Conservation (phyloP, 2,888 invertebrate species). For the Tenodera sinensis region DNA sequence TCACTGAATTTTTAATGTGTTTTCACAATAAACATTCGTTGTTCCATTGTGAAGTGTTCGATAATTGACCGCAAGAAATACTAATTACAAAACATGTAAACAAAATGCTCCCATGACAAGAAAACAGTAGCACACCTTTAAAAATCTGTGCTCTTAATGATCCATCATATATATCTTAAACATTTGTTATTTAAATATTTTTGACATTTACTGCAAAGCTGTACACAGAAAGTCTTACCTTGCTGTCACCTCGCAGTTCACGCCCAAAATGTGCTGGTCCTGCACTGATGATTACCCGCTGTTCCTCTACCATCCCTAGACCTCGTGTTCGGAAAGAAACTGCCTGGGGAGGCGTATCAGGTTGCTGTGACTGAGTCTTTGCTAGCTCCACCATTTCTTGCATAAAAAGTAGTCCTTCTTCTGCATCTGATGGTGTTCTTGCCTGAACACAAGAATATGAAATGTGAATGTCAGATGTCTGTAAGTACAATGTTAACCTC, state of each 20-base stretch:
- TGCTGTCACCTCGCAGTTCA: constrained; percentile 55
- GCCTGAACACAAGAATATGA: constrained; percentile 58
- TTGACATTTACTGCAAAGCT: too few species aligned
- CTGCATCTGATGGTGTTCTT: constrained; percentile 77
- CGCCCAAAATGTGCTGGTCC: constrained; percentile 91
- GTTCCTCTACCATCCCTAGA: constrained; percentile 25
- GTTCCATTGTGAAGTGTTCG: too few species aligned
- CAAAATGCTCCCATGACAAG: too few species aligned
- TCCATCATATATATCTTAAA: too few species aligned
- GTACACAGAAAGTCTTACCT: not conserved
- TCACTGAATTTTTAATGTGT: too few species aligned
- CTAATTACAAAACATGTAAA: too few species aligned
- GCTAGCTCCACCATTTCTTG: constrained; percentile 93
- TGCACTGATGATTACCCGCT: constrained; percentile 56
- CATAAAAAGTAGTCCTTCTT: constrained; percentile 92
- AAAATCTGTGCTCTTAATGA: too few species aligned
- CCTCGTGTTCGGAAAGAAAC: constrained; percentile 47
- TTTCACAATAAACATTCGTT: too few species aligned
- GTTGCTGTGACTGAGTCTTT: constrained; percentile 59
- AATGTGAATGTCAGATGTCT: not conserved
- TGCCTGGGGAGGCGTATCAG: constrained; percentile 54
- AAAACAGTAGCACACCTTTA: too few species aligned
- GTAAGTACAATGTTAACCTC: not conserved
- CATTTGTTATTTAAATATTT: too few species aligned
- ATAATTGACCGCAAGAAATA: too few species aligned